Evolutionary conservation across 2,113 vertebrate genomes (phyloP).

Genomic region (Dromaius novaehollandiae): DNA sequence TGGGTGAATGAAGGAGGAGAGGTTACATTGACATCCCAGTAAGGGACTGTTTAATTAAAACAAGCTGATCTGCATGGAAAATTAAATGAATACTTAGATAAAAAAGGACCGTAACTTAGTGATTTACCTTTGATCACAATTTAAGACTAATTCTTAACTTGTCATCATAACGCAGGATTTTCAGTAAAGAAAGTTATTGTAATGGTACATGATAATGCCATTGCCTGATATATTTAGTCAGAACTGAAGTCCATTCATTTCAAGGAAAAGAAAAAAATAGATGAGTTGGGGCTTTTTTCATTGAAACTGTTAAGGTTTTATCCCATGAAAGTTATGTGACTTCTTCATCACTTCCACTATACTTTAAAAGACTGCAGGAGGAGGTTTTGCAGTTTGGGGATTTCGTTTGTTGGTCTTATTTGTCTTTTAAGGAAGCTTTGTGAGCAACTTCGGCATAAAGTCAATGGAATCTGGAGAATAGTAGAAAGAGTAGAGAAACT

Average conservation of each 20-base stretch:
- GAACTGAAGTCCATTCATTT: not conserved
- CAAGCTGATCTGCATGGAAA: not conserved
- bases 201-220: not conserved
- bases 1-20: not conserved
- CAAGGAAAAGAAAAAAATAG: not conserved
- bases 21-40: not conserved
- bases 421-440: not conserved
- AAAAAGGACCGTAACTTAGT: not conserved
- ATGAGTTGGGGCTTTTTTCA: not conserved
- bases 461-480: not conserved
- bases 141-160: conserved; percentile 11
- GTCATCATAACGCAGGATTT: conserved; percentile 12
- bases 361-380: conserved; percentile 4
- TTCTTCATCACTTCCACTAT: conserved; percentile 11
- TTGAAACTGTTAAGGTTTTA: not conserved
- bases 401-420: not conserved
- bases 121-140: conserved; percentile 32
- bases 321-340: not conserved
- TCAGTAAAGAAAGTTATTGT: conserved; percentile 29
- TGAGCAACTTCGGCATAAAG: not conserved
- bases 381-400: not conserved
- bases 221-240: not conserved
- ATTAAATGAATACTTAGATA: not conserved
- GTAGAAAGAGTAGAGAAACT: not conserved
- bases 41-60: not conserved